These are phyloP conservation scores for Gyrodactylus bullatarudis DNA, from an alignment of 1,140 invertebrate genomes.

Conservation along the genomic window DNA sequence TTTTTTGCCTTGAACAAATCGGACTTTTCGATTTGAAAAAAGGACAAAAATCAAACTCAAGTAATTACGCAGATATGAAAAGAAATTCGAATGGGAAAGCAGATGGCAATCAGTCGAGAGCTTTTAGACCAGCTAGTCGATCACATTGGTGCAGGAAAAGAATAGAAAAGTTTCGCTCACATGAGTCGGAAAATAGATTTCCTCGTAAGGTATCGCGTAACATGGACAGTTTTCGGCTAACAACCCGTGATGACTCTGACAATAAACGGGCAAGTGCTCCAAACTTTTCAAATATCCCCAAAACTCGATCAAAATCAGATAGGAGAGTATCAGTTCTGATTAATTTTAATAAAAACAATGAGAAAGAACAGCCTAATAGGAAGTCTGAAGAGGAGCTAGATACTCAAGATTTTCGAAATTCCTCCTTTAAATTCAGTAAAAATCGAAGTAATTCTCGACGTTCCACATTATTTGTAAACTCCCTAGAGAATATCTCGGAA, in stretches of 20 bases:
- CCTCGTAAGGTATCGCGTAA: not conserved
- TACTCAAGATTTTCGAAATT: too few species aligned
- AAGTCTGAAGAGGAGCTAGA: not conserved
- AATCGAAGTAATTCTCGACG: too few species aligned
- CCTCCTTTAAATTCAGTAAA: too few species aligned
- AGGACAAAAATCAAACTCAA: not conserved
- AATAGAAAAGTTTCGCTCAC: not conserved
- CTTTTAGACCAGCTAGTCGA: not conserved
- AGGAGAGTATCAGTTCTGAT: not conserved
- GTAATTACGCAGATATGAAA: not conserved
- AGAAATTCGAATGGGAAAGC: not conserved
- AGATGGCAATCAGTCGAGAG: not conserved
- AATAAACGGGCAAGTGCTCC: not conserved
- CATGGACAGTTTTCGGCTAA: not conserved
- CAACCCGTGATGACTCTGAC: not conserved
- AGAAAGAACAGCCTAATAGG: not conserved
- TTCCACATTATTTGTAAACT: not conserved
- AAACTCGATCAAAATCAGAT: not conserved
- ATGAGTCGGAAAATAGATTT: not conserved
- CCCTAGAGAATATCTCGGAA: not conserved
- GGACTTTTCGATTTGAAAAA: slow-evolving; percentile 28
- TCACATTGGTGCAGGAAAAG: not conserved
- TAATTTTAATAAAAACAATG: not conserved
- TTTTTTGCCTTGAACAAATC: slow-evolving; percentile 53
- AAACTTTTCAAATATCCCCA: not conserved